Percentiles rank a stretch among this genome's conserved stretches.
Conservation (phyloP, 1,140 invertebrate genomes). For the Eupristina koningsbergeri region DNA sequence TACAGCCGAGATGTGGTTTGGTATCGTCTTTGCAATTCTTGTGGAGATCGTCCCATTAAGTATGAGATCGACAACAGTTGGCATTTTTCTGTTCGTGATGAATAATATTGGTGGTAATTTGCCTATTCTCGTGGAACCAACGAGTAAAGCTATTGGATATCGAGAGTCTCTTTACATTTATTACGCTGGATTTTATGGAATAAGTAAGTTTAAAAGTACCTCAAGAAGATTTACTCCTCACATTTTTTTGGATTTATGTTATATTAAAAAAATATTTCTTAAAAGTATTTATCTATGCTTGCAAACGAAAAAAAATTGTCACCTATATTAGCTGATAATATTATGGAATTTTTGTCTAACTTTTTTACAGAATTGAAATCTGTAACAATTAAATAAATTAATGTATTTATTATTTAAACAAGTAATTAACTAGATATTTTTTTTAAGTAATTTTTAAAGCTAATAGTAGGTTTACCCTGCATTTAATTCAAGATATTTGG, state of each 20-base stretch:
- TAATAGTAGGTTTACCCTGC: too few relatives aligned
- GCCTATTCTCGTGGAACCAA: conserved; percentile 89
- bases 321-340: too few relatives aligned
- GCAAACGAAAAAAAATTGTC: too few relatives aligned
- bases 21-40: conserved; percentile 90
- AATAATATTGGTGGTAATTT: conserved; percentile 95
- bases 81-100: conserved; percentile 91
- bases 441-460: too few relatives aligned
- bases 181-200: conserved; percentile 87
- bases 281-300: too few relatives aligned
- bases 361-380: too few relatives aligned
- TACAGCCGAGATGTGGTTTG: conserved; percentile 93
- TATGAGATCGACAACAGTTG: conserved; percentile 86
- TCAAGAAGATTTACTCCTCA: neutral
- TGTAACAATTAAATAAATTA: too few relatives aligned
- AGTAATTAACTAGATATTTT: too few relatives aligned
- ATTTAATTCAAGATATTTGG: too few relatives aligned
- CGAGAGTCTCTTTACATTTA: conserved; percentile 87
- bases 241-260: neutral
- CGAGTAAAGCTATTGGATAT: conserved; percentile 85
- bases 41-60: conserved; percentile 89
- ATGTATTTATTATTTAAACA: too few relatives aligned
- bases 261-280: neutral
- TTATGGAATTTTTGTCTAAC: too few relatives aligned
- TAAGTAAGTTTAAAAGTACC: conserved; percentile 78